These are phyloP conservation scores for Aegypius monachus DNA, from an alignment of 2,113 vertebrate genomes.

Conservation along the genomic window DNA sequence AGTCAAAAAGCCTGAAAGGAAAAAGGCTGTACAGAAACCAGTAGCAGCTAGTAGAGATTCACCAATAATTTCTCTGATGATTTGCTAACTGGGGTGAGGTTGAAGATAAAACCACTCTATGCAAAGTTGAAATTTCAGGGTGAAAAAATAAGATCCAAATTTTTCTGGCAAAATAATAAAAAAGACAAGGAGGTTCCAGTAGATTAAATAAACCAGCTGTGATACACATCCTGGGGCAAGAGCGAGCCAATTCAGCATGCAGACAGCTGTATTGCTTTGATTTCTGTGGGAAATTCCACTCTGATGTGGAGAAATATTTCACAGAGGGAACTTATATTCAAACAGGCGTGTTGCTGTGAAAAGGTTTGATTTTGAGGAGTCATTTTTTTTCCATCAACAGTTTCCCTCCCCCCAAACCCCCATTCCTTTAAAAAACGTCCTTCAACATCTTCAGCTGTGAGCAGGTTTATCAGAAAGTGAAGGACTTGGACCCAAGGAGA, in stretches of 20 bases:
- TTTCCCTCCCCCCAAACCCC: fast-evolving
- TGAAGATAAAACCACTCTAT: background rate
- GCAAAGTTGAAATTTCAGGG: background rate
- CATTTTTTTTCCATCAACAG: background rate
- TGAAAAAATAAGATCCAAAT: background rate
- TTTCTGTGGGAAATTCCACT: background rate
- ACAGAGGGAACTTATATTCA: background rate
- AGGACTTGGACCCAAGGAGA: background rate
- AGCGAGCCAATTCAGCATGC: background rate
- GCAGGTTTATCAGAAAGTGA: background rate
- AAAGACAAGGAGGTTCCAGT: background rate
- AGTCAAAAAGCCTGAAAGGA: background rate
- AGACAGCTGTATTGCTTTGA: background rate
- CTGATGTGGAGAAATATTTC: background rate
- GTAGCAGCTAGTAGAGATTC: background rate
- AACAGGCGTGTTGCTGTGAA: background rate
- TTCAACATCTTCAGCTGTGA: background rate
- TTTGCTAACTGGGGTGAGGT: background rate
- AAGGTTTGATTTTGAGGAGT: background rate
- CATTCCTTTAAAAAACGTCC: background rate
- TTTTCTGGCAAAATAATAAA: background rate
- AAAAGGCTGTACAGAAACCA: background rate
- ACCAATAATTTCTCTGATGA: background rate
- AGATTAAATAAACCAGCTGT: background rate
- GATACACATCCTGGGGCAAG: background rate